These are phyloP conservation scores for Nannospalax galili DNA, from an alignment of 2,113 vertebrate species.

Conservation along the genomic window DNA sequence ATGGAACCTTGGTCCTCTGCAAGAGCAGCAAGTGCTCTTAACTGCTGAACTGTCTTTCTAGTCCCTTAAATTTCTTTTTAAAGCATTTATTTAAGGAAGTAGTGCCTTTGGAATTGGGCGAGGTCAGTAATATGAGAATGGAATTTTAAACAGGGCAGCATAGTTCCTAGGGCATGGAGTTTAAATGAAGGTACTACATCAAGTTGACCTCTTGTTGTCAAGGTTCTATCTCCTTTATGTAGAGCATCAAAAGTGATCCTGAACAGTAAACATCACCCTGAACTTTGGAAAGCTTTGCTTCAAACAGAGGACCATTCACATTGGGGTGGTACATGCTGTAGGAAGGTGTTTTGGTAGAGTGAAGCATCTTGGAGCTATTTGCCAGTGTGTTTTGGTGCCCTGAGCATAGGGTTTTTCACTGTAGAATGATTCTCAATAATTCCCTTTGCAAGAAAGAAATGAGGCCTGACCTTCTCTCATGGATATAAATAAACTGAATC, in stretches of 20 bases:
- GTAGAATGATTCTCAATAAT: neutral
- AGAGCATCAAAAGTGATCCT: neutral
- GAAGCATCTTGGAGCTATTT: neutral
- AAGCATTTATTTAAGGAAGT: neutral
- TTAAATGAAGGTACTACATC: neutral
- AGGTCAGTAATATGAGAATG: neutral
- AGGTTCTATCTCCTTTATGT: neutral
- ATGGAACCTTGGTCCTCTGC: too few species aligned
- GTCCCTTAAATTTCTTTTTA: too few species aligned
- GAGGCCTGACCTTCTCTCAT: constrained; percentile 6
- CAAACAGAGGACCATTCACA: neutral
- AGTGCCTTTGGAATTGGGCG: constrained; percentile 13
- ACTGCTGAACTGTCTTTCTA: too few species aligned
- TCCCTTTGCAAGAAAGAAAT: constrained; percentile 37
- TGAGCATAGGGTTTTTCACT: neutral
- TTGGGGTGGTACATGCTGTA: neutral
- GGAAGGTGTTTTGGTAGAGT: neutral
- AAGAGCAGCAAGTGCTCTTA: too few species aligned
- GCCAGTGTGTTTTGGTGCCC: neutral
- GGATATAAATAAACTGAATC: neutral
- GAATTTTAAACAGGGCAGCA: neutral
- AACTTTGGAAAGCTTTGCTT: neutral
- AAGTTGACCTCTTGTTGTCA: neutral
- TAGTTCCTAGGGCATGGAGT: neutral
- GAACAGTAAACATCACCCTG: neutral